Evolutionary conservation across 2,797 vertebrate species (phyloP), one percentile per base, ranked within the genome.

Genomic region (Nyctibius grandis): DNA sequence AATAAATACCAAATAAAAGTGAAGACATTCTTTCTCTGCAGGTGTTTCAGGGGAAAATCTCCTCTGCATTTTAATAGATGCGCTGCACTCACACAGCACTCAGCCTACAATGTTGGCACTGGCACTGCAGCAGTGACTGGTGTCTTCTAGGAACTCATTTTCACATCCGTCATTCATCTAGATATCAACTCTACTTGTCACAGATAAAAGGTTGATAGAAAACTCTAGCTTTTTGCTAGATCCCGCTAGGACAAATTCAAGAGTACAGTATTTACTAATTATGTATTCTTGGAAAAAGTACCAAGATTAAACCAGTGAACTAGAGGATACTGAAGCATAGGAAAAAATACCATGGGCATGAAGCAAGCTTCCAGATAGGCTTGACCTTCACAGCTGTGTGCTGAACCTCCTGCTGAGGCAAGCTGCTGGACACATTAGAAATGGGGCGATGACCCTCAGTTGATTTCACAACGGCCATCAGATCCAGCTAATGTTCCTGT

Each of bases 51-150:
- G 40, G 20, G 25, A 14, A 5, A 51, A 45, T 36, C 22, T 47
- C 7, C 54, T 47, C 36, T 68, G 45, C 11, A 13, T 63, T 64
- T 87, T 12, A n/a, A 25, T 11, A 51, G 20, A 2, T 13, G 19
- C 54, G n/a, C 34, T 73, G 16, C 42, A n/a, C 16, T 76, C 59
- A 38, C 22, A 16, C 5, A 77, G 29, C 47, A 8, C 2, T 3
- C 18, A 80, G 17, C n/a, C 78, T 9, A 2, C 25, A 13, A 4
- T 0, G 3, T 8, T n/a, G 51, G 29, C 63, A 44, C 14, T 14
- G 63, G 9, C 28, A 38, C 28, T 20, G 25, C 0, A 1, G 13
- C 16, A 26, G 40, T 8, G 40, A 18, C 18, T 5, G n/a, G 7
- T 3, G 6, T 28, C 72, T 64, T 31, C 40, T 15, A 22, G 23